Evolutionary conservation across 2,797 vertebrate species (phyloP), one percentile per base, ranked within the genome.

Genomic region (Phaenicophaeus curvirostris): DNA sequence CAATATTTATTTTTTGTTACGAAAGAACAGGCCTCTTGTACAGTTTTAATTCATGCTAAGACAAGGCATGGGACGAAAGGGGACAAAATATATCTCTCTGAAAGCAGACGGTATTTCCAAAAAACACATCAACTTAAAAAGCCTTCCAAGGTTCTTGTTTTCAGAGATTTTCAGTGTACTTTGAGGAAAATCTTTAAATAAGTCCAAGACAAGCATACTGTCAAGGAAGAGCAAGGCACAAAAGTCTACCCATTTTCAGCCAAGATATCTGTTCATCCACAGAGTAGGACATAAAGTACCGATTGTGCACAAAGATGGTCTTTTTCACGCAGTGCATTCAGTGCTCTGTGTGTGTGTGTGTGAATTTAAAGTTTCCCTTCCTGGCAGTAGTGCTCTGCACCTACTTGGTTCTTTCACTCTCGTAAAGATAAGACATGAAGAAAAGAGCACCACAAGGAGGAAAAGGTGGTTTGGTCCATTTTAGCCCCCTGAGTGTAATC

Each of bases 1-100:
- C 1, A 9, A 21, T 21, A n/a, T n/a, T n/a, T n/a, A n/a, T n/a
- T n/a, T n/a, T n/a, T 15, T 51, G 33, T 44, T 2, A 13, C 27
- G 9, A 30, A 44, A 74, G 4, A 58, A 23, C 25, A 67, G 16
- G 28, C 2, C 2, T 58, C 66, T 35, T 80, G 5, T 16, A 19
- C 2, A 39, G 5, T 63, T 66, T 57, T 33, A 7, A 57, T 75
- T 79, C 66, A 12, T 55, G 54, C 72, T 20, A 54, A 58, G 23
- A 31, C 5, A 72, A 28, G 4, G 2, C 2, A 27, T 46, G 8
- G 4, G 41, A 12, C 1, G 15, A 81, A 75, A 8, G 3, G 3
- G 8, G 10, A 66, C n/a, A 55, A 69, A 73, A 33, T 15, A 37
- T 2, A 10, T 23, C 0, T 20, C 16, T 75, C 31, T 39, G 1